Evolutionary conservation across 2,113 vertebrate genomes (phyloP), one percentile per base, ranked within the genome.

Genomic region (Chiloscyllium plagiosum): DNA sequence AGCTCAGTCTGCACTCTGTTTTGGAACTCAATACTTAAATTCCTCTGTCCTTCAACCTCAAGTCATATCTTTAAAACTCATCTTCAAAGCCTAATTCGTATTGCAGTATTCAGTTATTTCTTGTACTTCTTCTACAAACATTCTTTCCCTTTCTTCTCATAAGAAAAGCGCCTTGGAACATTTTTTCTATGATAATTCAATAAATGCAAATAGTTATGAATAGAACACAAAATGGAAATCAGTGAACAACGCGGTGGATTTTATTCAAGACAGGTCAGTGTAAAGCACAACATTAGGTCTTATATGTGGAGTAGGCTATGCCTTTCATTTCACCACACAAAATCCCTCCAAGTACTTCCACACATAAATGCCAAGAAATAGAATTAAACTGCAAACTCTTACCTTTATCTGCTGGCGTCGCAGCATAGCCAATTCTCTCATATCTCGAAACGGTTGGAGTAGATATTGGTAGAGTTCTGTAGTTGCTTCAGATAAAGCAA

Each of bases 341-440:
- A 61, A 90, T 20, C 52, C 56, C 61, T 90, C 56, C 20, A n/a
- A 33, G 29, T 52, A 89, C 50, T 89, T 12, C 22, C 65, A 47
- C n/a, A 65, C 1, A 20, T n/a, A 65, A 52, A 61, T n/a, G 61
- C n/a, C 89, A 93, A 93, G 52, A n/a, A 15, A 47, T 47, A 17
- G 56, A 65, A 17, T 20, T 93, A 20, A 19, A 66, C 15, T 93
- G 33, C 42, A 93, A 61, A 6, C 66, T 85, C 6, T 96, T 98
- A 99, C 99, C 99, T 99, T 99, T 97, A 99, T 99, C 97, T 99
- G 99, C 97, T 99, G 99, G 96, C 99, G 97, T 96, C 98, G 97
- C 95, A 99, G 97, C 98, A 99, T 99, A 0, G 99, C 99, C 96
- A 99, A 98, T 87, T 99, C 99, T 96, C 99, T 98, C 99, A 99